These are phyloP conservation scores for Phengaris arion DNA, from an alignment of 2,888 invertebrate species.

Conservation along the genomic window DNA sequence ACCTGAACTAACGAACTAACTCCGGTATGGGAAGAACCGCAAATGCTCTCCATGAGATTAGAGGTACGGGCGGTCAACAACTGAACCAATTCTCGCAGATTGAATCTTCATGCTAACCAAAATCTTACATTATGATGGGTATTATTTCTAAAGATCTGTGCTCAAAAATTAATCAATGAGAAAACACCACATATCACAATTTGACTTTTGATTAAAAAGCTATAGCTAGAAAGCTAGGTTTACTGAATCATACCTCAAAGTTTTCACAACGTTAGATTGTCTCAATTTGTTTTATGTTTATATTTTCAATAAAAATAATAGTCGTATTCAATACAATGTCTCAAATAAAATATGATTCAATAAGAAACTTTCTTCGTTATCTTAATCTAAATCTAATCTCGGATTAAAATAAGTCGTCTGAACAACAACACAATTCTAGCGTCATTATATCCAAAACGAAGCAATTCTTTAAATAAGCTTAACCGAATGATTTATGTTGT, in stretches of 20 bases:
- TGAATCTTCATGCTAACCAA: slow-evolving; percentile 30
- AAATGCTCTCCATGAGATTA: slow-evolving; percentile 45
- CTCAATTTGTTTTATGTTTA: neutral
- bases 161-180: too few species aligned
- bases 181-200: neutral
- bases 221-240: neutral
- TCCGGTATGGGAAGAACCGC: slow-evolving; percentile 51
- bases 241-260: neutral
- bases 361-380: neutral
- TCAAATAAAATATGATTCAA: slow-evolving; percentile 8
- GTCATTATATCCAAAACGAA: slow-evolving; percentile 25
- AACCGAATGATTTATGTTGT: slow-evolving; percentile 18
- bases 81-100: slow-evolving; percentile 36
- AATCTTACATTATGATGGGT: neutral
- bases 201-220: neutral
- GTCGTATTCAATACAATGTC: neutral
- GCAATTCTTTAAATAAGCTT: slow-evolving; percentile 21
- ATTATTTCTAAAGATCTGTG: too few species aligned
- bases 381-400: slow-evolving; percentile 17
- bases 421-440: slow-evolving; percentile 15
- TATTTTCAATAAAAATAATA: neutral
- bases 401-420: slow-evolving; percentile 8
- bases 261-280: neutral
- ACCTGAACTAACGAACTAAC: slow-evolving; percentile 62
- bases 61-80: slow-evolving; percentile 36